Evolutionary conservation across 2,888 invertebrate genomes (phyloP), one percentile per base, ranked within the genome.

Genomic region (Rotaria magnacalcarata): DNA sequence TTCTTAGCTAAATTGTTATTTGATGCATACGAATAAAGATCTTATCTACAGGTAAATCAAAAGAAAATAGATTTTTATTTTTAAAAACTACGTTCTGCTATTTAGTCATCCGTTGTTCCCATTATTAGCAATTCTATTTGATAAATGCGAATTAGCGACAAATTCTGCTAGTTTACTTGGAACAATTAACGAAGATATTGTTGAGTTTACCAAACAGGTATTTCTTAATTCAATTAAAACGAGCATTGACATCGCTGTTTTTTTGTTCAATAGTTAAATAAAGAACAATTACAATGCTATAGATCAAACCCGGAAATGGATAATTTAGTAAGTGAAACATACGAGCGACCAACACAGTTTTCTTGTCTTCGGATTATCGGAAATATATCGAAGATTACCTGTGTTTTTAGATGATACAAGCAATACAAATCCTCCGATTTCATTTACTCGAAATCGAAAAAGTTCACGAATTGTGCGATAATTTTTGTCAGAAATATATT

Each of bases 391-490:
- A 52, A 11, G 3, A 14, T 52, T 14, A 11, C 14, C 14, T 14
- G 3, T 14, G 3, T 52, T 60, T 75, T 43, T 41, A 98, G 97
- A 99, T 99, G 99, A 97, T 99, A 92, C 98, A 99, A 94, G 97
- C 99, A 92, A 99, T 99, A 93, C 98, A 99, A 94, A 99, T 99
- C 92, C 94, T 99, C 93, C 96, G 99, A 94, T 98, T 99, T 95
- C 99, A 99, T 94, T 95, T 99, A 93, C 94, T 99, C 94, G 99
- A 99, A 94, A 95, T 99, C 93, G 99, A 99, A 96, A 99, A 99
- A 96, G 98, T 99, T 91, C 99, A 99, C 93, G 99, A 99, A 94
- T 93, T 99, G 92, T 99, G 99, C 93, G 99, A 99, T 94, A 99
- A 99, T 93, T 99, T 99, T 94, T 99, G 99, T 93, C 97, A 97